Conservation (phyloP, 2,888 invertebrate genomes). For the Agrypnus murinus region DNA sequence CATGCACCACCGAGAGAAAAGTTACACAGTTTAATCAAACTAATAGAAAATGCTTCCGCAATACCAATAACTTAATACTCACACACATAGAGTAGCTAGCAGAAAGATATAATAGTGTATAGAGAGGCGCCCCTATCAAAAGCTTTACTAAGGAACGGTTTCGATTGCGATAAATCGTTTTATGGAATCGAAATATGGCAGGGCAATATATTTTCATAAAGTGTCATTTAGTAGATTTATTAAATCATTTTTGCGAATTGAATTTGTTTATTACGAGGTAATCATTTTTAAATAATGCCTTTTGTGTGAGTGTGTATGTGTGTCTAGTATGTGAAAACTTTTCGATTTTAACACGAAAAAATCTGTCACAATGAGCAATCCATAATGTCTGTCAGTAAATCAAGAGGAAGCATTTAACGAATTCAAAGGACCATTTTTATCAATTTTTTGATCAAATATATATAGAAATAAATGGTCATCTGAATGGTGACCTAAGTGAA, state of each 20-base stretch:
- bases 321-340: too few species aligned
- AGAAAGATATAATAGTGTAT: too few species aligned
- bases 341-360: too few species aligned
- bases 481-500: too few species aligned
- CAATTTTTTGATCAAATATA: too few species aligned
- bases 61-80: constrained; percentile 67
- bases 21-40: constrained; percentile 67
- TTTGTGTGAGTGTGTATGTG: too few species aligned
- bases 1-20: constrained; percentile 58
- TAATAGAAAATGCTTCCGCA: constrained; percentile 66
- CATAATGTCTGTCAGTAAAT: too few species aligned
- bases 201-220: constrained; percentile 70
- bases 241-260: constrained; percentile 68
- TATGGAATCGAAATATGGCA: constrained; percentile 65
- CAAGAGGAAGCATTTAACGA: too few species aligned
- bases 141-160: constrained; percentile 58
- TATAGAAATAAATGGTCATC: too few species aligned
- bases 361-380: too few species aligned
- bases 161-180: constrained; percentile 59
- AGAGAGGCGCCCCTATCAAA: constrained; percentile 55
- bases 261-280: constrained; percentile 69
- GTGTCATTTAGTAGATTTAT: constrained; percentile 71
- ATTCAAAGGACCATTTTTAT: too few species aligned
- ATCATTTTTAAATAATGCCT: constrained; percentile 65
- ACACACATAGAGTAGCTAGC: not conserved